Percentiles rank a stretch among this genome's conserved stretches.
Conservation (phyloP, 2,113 vertebrate genomes). For the Chamaea fasciata region DNA sequence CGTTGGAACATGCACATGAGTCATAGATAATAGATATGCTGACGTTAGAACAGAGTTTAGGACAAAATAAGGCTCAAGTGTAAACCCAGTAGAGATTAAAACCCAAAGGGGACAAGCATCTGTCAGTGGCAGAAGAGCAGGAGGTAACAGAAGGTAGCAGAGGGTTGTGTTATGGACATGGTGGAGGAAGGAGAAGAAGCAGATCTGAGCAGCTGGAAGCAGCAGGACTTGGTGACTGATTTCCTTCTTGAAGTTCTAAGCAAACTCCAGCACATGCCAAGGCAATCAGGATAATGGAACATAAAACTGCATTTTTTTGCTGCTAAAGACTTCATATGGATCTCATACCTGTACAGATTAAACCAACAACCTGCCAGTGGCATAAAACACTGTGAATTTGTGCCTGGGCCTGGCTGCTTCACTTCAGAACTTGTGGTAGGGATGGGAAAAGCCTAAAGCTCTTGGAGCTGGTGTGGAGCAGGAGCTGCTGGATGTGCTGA, state of each 20-base stretch:
- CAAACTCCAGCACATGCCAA: background rate
- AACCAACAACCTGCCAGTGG: background rate
- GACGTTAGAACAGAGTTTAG: background rate
- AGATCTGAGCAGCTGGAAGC: background rate
- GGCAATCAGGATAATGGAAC: background rate
- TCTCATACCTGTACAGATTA: background rate
- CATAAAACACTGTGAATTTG: background rate
- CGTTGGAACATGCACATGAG: background rate
- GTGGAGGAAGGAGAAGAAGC: background rate
- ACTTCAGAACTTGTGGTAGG: background rate
- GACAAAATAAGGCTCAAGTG: background rate
- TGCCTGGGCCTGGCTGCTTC: background rate
- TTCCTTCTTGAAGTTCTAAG: background rate
- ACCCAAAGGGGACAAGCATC: background rate
- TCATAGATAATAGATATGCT: background rate
- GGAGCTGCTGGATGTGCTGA: background rate
- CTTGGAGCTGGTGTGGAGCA: fast-evolving
- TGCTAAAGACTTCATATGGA: background rate
- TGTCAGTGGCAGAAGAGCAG: background rate
- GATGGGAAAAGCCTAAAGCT: background rate
- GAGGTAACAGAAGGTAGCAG: background rate
- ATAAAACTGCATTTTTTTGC: background rate
- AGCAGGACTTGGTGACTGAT: background rate
- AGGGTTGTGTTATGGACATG: fast-evolving
- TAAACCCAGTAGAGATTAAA: background rate